phyloP scores from a whole-genome alignment of 2,797 vertebrate species.

The Okamejei kenojei region DNA sequence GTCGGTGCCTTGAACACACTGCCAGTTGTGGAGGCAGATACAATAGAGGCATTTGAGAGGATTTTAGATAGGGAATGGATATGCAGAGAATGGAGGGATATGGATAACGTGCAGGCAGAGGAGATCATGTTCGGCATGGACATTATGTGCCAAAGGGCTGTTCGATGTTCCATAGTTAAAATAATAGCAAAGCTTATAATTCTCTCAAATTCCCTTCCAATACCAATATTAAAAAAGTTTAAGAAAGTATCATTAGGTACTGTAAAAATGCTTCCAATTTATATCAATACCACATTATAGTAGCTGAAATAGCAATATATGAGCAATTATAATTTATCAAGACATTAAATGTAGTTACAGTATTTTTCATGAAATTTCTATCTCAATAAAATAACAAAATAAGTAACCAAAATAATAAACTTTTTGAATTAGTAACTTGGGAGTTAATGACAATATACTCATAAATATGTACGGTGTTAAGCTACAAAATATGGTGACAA shows the following conservation, averaged over 20 bases:
- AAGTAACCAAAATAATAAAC: background rate
- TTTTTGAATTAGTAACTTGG: background rate
- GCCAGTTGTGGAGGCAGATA: too few species aligned
- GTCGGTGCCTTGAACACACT: too few species aligned
- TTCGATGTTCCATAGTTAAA: background rate
- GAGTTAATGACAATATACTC: background rate
- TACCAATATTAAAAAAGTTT: background rate
- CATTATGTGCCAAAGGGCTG: too few species aligned
- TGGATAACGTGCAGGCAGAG: too few species aligned
- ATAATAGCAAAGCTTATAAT: background rate
- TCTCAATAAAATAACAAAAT: background rate
- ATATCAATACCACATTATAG: background rate
- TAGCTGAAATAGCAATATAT: background rate
- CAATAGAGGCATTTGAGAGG: too few species aligned
- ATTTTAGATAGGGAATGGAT: too few species aligned
- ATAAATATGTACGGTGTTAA: background rate
- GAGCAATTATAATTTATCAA: background rate
- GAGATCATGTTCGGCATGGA: too few species aligned
- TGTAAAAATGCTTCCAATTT: background rate
- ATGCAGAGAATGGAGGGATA: too few species aligned
- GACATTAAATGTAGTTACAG: background rate
- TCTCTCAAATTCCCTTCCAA: background rate
- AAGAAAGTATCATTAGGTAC: background rate
- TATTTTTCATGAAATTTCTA: background rate
- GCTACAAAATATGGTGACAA: background rate